Conservation (phyloP, 2,888 invertebrate species). For the Unio pictorum region DNA sequence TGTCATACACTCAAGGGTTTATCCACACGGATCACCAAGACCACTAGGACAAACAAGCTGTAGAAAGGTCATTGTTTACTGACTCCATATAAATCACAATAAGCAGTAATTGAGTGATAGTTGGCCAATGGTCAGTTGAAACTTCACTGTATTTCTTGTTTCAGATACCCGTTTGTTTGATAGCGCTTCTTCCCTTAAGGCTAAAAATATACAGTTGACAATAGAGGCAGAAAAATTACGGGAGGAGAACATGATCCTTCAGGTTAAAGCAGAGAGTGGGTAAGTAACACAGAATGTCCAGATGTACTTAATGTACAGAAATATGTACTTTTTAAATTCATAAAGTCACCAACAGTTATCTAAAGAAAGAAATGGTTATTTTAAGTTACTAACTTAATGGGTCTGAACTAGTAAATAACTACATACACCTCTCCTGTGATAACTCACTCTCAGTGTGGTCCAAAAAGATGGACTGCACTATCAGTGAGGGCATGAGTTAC, state of each 20-base stretch:
- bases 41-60: background rate
- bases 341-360: too few species aligned
- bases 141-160: conserved; percentile 14
- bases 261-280: conserved; percentile 55
- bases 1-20: too few species aligned
- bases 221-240: conserved; percentile 88
- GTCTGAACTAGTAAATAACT: too few species aligned
- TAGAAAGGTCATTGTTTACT: background rate
- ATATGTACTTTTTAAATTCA: too few species aligned
- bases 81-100: background rate
- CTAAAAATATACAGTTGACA: conserved; percentile 88
- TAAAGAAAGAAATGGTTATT: too few species aligned
- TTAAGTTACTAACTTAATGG: too few species aligned
- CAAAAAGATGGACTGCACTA: too few species aligned
- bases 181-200: conserved; percentile 83
- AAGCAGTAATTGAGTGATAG: conserved; percentile 5
- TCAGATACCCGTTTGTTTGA: conserved; percentile 91
- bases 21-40: too few species aligned
- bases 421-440: too few species aligned
- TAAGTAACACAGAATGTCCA: conserved; percentile 21
- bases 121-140: background rate
- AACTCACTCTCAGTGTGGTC: too few species aligned
- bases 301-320: background rate
- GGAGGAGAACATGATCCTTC: conserved; percentile 65
- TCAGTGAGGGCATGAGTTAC: too few species aligned